Base-by-base conservation (phyloP, 2,797 vertebrate genomes). In the Stomatorhinus walkeri region DNA sequence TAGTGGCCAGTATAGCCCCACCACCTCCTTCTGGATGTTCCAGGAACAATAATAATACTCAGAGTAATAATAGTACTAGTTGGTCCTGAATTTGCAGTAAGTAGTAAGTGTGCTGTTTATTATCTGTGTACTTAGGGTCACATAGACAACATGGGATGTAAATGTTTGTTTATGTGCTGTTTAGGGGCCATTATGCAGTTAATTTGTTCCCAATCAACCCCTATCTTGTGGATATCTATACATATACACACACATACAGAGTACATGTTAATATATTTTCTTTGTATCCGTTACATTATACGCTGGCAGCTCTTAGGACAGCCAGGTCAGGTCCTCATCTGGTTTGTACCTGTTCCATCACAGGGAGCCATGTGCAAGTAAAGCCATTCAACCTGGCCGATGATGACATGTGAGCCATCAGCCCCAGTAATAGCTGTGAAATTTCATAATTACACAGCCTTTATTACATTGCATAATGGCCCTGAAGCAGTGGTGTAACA, bases 401-500 rank as follows among this genome's bases (percentile, higher is more conserved):
- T 98, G 97, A 99, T 99, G 98, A 99, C 98, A 99, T 99, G 99
- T 96, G 97, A 99, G 97, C 97, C 97, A 97, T 98, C 98, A 98
- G 97, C 97, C 97, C 96, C 96, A 95, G 98, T 99, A 99, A 99
- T 99, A 97, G 98, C 98, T 99, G 98, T 99, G 98, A 99, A 99
- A 99, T 99, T 98, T 98, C 97, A 99, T 99, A 99, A 99, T 99
- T 99, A 99, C 98, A 99, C 95, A 96, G 97, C 97, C 97, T 98
- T 99, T 99, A 99, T 99, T 99, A 97, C 98, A 97, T 97, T 99
- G 98, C 98, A 98, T 99, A 99, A 99, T 99, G 98, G 98, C 98
- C 98, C 97, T 95, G 96, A 98, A 98, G 98, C 98, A 98, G 97
- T 99, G 97, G 54, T 98, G 97, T 97, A 97, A 99, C 98, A 99